A percentile compares a stretch with the other conserved stretches of the same genome.
Evolutionary conservation across 2,113 vertebrate genomes (phyloP).

Genomic region (Silurus asotus): DNA sequence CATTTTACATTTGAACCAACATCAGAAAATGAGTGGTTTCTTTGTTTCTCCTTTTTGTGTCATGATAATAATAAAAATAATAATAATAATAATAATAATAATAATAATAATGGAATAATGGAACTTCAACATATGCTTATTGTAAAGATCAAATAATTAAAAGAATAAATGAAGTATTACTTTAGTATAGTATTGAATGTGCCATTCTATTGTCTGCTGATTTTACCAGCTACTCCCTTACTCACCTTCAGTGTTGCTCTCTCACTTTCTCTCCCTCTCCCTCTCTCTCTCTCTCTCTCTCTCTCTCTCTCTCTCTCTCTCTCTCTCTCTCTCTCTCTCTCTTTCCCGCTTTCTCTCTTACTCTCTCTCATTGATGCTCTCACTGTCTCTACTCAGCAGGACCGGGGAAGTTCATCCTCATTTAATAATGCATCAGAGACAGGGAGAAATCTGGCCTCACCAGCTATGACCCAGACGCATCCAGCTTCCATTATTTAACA

Average conservation of each 20-base stretch:
- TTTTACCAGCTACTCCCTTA: background rate
- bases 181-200: background rate
- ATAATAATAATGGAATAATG: background rate
- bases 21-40: background rate
- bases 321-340: background rate
- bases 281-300: background rate
- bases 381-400: constrained; percentile 65
- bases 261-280: constrained; percentile 45
- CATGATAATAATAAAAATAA: background rate
- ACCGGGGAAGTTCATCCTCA: constrained; percentile 93
- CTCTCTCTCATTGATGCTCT: constrained; percentile 30
- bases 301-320: background rate
- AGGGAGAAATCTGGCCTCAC: constrained; percentile 83
- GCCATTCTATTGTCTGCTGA: background rate
- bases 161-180: background rate
- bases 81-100: too few relatives aligned
- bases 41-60: background rate
- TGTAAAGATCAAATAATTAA: background rate
- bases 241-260: background rate
- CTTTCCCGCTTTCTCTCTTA: background rate
- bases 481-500: constrained; percentile 97
- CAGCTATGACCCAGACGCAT: constrained; percentile 87
- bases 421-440: constrained; percentile 99
- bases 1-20: background rate
- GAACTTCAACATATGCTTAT: background rate